Conservation (phyloP, 2,888 invertebrate genomes). For the Lasioglossum zephyrum region DNA sequence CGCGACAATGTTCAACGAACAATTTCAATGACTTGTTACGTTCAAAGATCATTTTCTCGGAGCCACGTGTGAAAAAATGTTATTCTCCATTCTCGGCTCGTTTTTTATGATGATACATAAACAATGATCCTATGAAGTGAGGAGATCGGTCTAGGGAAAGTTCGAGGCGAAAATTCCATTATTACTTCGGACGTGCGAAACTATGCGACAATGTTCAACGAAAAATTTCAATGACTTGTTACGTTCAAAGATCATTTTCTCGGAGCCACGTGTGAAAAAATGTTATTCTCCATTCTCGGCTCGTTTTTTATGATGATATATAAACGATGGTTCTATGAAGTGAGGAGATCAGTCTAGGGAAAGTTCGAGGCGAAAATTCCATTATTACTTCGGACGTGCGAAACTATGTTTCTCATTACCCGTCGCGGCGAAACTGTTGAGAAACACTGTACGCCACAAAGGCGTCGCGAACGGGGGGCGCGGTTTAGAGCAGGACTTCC, state of each 20-base stretch:
- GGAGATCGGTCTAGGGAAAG: neutral
- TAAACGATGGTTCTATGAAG: neutral
- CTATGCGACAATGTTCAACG: neutral
- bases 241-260: too few relatives aligned
- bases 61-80: too few relatives aligned
- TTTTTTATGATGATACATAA: neutral
- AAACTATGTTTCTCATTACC: conserved; percentile 17
- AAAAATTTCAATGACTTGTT: too few relatives aligned
- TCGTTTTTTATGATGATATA: neutral
- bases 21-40: too few relatives aligned
- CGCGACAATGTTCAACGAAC: too few relatives aligned
- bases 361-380: neutral
- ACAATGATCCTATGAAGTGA: neutral
- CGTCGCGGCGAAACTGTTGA: conserved; percentile 11
- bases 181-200: neutral
- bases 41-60: too few relatives aligned
- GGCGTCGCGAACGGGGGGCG: neutral
- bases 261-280: too few relatives aligned
- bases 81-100: too few relatives aligned
- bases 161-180: neutral
- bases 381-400: neutral
- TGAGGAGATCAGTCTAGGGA: neutral
- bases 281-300: too few relatives aligned
- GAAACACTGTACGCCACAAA: neutral
- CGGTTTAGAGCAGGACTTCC: neutral